These are phyloP conservation scores for Paramacrobiotus metropolitanus DNA, from an alignment of 1,140 invertebrate species.

Conservation along the genomic window DNA sequence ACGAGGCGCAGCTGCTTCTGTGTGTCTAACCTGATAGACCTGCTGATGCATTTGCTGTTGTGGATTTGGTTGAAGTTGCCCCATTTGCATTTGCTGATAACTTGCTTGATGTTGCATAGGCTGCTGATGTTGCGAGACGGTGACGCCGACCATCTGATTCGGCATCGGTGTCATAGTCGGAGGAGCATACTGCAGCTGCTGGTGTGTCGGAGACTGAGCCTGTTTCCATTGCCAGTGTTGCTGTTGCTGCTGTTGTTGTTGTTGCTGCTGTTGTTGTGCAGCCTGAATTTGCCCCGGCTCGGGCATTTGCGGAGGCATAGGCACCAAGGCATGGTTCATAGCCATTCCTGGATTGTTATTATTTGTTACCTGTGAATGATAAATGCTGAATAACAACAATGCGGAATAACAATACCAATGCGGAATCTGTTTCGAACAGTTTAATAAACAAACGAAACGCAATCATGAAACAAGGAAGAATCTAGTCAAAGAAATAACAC, in stretches of 20 bases:
- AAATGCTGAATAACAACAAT: too few relatives aligned
- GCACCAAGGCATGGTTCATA: not conserved
- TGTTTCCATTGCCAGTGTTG: not conserved
- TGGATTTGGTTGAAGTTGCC: not conserved
- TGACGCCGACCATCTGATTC: not conserved
- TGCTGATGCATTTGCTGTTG: not conserved
- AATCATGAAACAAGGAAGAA: too few relatives aligned
- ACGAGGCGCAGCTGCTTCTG: not conserved
- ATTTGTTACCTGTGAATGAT: too few relatives aligned
- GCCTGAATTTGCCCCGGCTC: not conserved
- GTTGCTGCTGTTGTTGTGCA: not conserved
- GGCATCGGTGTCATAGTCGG: not conserved
- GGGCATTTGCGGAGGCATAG: not conserved
- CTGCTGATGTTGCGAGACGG: not conserved
- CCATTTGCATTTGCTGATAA: not conserved
- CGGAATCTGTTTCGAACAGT: too few relatives aligned
- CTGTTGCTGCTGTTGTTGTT: not conserved
- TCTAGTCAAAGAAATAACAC: too few relatives aligned
- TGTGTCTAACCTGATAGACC: too few relatives aligned
- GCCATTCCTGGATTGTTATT: not conserved
- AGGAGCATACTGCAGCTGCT: constrained; percentile 1
- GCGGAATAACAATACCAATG: too few relatives aligned
- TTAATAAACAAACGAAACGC: too few relatives aligned
- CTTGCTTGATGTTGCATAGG: not conserved
- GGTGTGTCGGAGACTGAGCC: not conserved